A percentile compares a stretch with the other conserved stretches of the same genome.
Evolutionary conservation across 2,888 invertebrate species (phyloP).

Genomic region (Anodontia alba): DNA sequence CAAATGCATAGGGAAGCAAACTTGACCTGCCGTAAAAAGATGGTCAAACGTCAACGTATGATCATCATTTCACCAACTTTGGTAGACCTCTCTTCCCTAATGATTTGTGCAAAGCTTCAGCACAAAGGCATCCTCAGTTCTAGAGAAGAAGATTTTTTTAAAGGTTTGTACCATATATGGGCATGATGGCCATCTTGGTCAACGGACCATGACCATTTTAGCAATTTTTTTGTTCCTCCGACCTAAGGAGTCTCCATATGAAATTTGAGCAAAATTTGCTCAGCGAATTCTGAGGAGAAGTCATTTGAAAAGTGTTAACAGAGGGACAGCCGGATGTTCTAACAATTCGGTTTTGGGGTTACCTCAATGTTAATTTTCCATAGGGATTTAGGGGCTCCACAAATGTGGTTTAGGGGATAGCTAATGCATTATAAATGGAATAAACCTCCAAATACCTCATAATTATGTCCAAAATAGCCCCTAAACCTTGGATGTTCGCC

Average conservation of each 20-base stretch:
- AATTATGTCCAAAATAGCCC: too few species aligned
- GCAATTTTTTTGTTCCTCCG: neutral
- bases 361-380: too few species aligned
- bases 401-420: too few species aligned
- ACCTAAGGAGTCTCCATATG: neutral
- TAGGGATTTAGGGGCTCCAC: too few species aligned
- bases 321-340: neutral
- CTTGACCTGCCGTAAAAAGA: neutral
- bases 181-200: neutral
- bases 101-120: neutral
- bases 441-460: too few species aligned
- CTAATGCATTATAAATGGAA: too few species aligned
- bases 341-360: too few species aligned
- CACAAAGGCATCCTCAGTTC: neutral
- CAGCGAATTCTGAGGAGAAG: neutral
- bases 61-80: neutral
- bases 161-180: neutral
- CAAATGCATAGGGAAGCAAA: neutral
- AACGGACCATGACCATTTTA: neutral
- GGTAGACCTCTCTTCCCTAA: neutral
- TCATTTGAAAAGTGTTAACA: neutral
- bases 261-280: neutral
- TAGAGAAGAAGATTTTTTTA: neutral
- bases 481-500: too few species aligned
- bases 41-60: neutral